phyloP scores from a whole-genome alignment of 1,140 invertebrate species.

The Papilio helenus region DNA sequence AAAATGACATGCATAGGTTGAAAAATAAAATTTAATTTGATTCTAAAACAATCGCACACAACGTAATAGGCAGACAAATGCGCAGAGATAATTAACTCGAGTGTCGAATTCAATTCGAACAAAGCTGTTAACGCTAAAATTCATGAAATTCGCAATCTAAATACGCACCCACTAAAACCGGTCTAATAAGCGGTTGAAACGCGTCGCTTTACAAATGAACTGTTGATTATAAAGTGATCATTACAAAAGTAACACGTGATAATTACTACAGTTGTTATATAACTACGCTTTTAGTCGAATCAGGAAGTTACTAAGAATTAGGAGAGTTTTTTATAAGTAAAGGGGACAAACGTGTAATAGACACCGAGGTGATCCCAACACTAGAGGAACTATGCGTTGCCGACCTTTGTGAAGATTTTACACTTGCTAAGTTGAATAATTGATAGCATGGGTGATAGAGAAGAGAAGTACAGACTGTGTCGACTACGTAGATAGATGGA shows the following conservation, averaged over 20 bases:
- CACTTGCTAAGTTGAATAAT: not conserved
- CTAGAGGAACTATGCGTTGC: too few relatives aligned
- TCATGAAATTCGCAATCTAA: conserved; percentile 27
- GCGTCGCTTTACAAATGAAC: conserved; percentile 10
- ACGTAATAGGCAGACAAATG: not conserved
- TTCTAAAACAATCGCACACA: not conserved
- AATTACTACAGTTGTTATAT: not conserved
- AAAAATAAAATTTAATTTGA: not conserved
- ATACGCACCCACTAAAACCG: conserved; percentile 16
- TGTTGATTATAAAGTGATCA: conserved; percentile 30
- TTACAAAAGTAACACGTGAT: conserved; percentile 13
- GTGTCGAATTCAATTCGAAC: conserved; percentile 27
- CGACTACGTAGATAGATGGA: not conserved
- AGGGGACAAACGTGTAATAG: too few relatives aligned
- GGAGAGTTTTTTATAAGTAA: too few relatives aligned
- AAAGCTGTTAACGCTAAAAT: conserved; percentile 34
- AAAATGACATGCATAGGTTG: not conserved
- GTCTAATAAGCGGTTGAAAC: conserved; percentile 35
- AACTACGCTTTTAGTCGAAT: not conserved
- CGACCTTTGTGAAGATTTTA: too few relatives aligned
- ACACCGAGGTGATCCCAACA: too few relatives aligned
- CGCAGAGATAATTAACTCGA: conserved; percentile 14
- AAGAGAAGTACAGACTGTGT: not conserved
- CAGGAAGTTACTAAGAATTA: not conserved
- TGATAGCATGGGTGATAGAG: not conserved